Conservation (phyloP, 2,888 invertebrate genomes). For the Ischnus inquisitorius region DNA sequence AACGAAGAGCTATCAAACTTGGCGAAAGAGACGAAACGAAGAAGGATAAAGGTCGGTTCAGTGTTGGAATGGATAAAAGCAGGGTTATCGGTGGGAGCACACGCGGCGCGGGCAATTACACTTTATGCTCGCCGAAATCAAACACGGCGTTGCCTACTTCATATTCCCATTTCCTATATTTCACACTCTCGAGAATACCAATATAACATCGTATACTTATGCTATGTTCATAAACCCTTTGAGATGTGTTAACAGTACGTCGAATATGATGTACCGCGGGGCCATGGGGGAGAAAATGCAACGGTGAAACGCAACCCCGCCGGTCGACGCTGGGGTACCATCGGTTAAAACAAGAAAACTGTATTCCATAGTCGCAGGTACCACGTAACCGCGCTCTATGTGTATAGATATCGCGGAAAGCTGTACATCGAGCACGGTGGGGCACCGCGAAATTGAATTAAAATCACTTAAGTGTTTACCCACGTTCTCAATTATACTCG, state of each 20-base stretch:
- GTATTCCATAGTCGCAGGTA: background rate
- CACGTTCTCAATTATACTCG: slow-evolving; percentile 83
- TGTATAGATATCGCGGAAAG: slow-evolving; percentile 10
- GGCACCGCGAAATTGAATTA: slow-evolving; percentile 79
- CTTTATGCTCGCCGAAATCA: slow-evolving; percentile 44
- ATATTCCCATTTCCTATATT: slow-evolving; percentile 1
- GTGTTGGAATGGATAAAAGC: background rate
- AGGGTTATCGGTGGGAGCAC: slow-evolving; percentile 10
- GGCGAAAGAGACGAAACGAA: slow-evolving; percentile 11
- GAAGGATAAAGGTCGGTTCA: background rate
- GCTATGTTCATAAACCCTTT: background rate
- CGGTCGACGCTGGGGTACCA: slow-evolving; percentile 16
- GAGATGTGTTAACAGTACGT: slow-evolving; percentile 2
- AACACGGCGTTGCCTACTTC: slow-evolving; percentile 25
- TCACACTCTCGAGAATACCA: slow-evolving; percentile 11
- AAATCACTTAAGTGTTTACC: slow-evolving; percentile 83
- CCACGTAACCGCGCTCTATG: background rate
- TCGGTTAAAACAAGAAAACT: slow-evolving; percentile 3
- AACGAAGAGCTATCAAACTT: slow-evolving; percentile 26
- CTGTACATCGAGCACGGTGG: slow-evolving; percentile 18
- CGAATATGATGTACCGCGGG: background rate
- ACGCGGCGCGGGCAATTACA: slow-evolving; percentile 29
- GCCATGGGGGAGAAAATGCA: background rate
- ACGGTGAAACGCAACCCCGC: slow-evolving; percentile 40
- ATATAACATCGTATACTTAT: background rate